Conservation (phyloP, 2,797 vertebrate species). For the Anguilla pacifica region DNA sequence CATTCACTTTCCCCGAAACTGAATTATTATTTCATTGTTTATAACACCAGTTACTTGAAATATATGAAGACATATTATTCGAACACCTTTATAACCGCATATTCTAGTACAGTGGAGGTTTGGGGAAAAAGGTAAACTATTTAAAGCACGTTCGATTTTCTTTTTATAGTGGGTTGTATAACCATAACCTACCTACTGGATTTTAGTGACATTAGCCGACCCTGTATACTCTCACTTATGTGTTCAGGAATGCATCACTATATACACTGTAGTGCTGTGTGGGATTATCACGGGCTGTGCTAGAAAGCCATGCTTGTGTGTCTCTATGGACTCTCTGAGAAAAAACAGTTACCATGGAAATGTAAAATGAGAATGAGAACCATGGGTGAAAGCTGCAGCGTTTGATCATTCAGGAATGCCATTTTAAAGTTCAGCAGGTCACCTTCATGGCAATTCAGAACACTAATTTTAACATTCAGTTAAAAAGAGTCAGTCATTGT, state of each 20-base stretch:
- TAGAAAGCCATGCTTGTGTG: constrained; percentile 23
- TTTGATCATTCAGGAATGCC: constrained; percentile 24
- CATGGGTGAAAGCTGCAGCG: constrained; percentile 38
- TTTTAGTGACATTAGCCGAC: constrained; percentile 39
- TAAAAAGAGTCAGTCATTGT: constrained; percentile 4
- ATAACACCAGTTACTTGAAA: constrained; percentile 31
- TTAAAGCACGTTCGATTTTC: constrained; percentile 4
- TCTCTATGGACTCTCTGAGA: constrained; percentile 18
- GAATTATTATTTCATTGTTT: background rate
- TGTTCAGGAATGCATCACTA: constrained; percentile 26
- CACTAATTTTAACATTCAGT: background rate
- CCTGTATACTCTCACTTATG: constrained; percentile 45
- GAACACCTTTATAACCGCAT: background rate
- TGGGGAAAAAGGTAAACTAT: background rate
- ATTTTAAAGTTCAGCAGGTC: constrained; percentile 28
- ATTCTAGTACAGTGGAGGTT: background rate
- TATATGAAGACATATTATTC: background rate
- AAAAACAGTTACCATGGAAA: constrained; percentile 69
- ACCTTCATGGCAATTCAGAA: constrained; percentile 25
- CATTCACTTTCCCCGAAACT: background rate
- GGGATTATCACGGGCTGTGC: constrained; percentile 43
- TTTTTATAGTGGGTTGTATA: constrained; percentile 44
- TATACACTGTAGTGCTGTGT: constrained; percentile 38
- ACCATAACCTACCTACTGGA: constrained; percentile 23
- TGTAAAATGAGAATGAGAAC: constrained; percentile 57